These are phyloP conservation scores for Drosophila funebris DNA, from an alignment of 1,140 invertebrate genomes.

Conservation along the genomic window DNA sequence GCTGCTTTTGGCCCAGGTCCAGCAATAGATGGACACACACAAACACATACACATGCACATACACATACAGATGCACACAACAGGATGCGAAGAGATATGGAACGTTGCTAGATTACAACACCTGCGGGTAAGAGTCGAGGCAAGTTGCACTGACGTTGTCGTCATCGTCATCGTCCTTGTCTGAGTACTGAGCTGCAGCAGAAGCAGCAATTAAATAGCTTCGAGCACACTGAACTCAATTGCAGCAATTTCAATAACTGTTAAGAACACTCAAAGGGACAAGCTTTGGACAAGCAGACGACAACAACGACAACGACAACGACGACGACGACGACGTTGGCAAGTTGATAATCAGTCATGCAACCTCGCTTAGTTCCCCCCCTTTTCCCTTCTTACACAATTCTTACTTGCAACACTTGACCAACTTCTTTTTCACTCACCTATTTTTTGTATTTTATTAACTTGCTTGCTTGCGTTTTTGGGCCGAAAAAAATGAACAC, in stretches of 20 bases:
- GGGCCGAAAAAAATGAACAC: conserved; percentile 30
- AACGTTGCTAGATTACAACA: conserved; percentile 71
- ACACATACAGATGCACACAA: conserved; percentile 11
- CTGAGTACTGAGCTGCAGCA: conserved; percentile 11
- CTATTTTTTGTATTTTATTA: conserved; percentile 45
- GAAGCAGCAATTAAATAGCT: conserved; percentile 75
- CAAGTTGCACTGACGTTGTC: not conserved
- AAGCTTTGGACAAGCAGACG: conserved; percentile 13
- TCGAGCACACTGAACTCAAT: conserved; percentile 68
- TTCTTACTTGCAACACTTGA: conserved; percentile 20
- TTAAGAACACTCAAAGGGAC: conserved; percentile 67
- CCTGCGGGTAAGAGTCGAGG: conserved; percentile 64
- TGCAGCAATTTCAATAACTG: conserved; percentile 76
- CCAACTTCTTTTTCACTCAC: conserved; percentile 46
- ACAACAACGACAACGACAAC: too few species aligned
- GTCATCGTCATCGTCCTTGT: not conserved
- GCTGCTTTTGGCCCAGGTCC: conserved; percentile 67
- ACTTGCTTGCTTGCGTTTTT: conserved; percentile 19
- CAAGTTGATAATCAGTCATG: conserved; percentile 61
- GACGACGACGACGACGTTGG: too few species aligned
- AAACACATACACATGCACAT: not conserved
- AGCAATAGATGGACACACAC: conserved; percentile 27
- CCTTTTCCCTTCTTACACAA: too few species aligned
- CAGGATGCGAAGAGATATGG: conserved; percentile 24
- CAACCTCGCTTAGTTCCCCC: conserved; percentile 9